Percentiles rank a stretch among this genome's conserved stretches.
phyloP scores from a whole-genome alignment of 2,797 vertebrate genomes.

The Hippoglossus hippoglossus region DNA sequence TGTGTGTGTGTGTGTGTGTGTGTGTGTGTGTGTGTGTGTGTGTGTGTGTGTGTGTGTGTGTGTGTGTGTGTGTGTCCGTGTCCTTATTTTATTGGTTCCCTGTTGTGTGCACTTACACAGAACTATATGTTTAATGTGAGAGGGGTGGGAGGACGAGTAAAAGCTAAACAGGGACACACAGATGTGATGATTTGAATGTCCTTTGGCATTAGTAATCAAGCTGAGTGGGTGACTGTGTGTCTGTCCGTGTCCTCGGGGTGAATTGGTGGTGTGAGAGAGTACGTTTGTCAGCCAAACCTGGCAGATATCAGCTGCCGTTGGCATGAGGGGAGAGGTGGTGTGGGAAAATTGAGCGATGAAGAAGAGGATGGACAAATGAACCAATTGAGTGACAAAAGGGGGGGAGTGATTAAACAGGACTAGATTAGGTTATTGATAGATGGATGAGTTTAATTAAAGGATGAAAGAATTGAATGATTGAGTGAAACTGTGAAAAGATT shows the following conservation, averaged over 20 bases:
- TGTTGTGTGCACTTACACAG: slow-evolving; percentile 48
- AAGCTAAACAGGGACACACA: slow-evolving; percentile 53
- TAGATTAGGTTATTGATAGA: slow-evolving; percentile 8
- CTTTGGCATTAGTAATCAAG: slow-evolving; percentile 21
- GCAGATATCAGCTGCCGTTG: slow-evolving; percentile 26
- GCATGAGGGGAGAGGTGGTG: slow-evolving; percentile 19
- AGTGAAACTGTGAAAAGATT: not conserved
- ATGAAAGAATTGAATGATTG: not conserved
- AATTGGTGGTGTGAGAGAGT: slow-evolving; percentile 41
- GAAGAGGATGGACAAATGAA: slow-evolving; percentile 25
- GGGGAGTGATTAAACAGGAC: not conserved
- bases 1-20: slow-evolving; percentile 40
- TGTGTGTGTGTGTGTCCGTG: slow-evolving; percentile 35
- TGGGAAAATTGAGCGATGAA: slow-evolving; percentile 19
- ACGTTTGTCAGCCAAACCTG: slow-evolving; percentile 53
- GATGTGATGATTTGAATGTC: slow-evolving; percentile 60
- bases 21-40: slow-evolving; percentile 36
- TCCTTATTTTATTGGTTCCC: slow-evolving; percentile 60
- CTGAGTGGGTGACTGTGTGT: slow-evolving; percentile 7
- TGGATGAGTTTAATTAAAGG: not conserved
- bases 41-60: slow-evolving; percentile 30
- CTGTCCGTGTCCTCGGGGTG: slow-evolving; percentile 32
- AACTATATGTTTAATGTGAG: slow-evolving; percentile 45
- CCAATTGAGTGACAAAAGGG: not conserved
- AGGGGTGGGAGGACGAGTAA: slow-evolving; percentile 21